phyloP scores from a whole-genome alignment of 2,113 vertebrate species.

The Propithecus coquereli region DNA sequence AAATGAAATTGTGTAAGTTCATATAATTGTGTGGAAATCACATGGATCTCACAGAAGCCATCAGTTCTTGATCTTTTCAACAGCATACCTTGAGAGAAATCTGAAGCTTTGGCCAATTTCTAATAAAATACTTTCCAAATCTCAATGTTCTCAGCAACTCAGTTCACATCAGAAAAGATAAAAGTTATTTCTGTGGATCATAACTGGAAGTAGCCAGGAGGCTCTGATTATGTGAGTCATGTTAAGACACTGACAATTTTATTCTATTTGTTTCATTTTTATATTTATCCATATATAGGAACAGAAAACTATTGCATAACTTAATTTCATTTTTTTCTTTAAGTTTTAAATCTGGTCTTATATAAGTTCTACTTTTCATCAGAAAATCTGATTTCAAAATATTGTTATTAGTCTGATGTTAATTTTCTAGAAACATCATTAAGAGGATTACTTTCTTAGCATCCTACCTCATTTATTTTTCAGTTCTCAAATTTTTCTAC shows the following conservation, averaged over 20 bases:
- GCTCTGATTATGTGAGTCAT: neutral
- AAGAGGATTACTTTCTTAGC: neutral
- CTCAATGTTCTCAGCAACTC: neutral
- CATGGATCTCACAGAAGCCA: neutral
- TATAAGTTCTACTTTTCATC: neutral
- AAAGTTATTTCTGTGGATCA: constrained; percentile 1
- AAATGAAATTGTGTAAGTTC: neutral
- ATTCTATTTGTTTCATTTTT: neutral
- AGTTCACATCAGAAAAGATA: constrained; percentile 1
- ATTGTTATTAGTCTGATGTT: neutral
- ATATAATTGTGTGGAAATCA: neutral
- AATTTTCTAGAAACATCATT: neutral
- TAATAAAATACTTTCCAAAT: neutral
- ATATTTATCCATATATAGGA: neutral
- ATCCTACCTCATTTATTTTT: neutral
- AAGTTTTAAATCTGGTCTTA: neutral
- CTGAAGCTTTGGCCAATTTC: neutral
- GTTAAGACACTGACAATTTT: neutral
- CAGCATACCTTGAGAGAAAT: neutral
- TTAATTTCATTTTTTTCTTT: neutral
- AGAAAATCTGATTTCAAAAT: constrained; percentile 29
- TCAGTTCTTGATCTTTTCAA: neutral
- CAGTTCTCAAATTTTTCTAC: neutral
- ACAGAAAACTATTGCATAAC: neutral
- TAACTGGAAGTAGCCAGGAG: neutral